phyloP scores from a whole-genome alignment of 2,113 vertebrate species.

The Protobothrops mucrosquamatus region DNA sequence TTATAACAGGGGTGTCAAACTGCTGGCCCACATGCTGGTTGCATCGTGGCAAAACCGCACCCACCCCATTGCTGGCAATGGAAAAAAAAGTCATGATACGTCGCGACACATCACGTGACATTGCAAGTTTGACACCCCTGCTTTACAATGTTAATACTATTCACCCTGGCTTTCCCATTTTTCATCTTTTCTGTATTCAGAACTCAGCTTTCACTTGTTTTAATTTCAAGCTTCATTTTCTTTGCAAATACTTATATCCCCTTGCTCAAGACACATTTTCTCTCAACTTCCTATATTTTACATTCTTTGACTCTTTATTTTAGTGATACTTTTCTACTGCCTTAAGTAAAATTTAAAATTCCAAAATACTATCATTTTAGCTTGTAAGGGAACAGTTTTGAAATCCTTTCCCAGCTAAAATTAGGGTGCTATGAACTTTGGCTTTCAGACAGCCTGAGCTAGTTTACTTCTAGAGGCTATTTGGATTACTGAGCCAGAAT shows the following conservation, averaged over 20 bases:
- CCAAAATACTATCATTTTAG: background rate
- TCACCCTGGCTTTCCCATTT: background rate
- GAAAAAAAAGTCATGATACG: too few relatives aligned
- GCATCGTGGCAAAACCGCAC: too few relatives aligned
- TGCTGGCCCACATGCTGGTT: too few relatives aligned
- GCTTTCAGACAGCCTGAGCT: background rate
- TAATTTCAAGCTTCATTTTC: background rate
- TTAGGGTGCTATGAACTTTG: background rate
- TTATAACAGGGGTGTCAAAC: too few relatives aligned
- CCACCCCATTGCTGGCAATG: too few relatives aligned
- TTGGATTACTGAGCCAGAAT: background rate
- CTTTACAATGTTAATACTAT: background rate
- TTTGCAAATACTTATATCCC: background rate
- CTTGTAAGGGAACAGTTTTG: background rate
- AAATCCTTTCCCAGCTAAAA: background rate
- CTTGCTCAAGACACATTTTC: background rate
- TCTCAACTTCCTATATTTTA: background rate
- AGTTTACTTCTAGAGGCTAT: background rate
- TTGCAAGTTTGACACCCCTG: too few relatives aligned
- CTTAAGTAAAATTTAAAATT: background rate
- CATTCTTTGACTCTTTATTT: background rate
- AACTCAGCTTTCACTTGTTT: background rate
- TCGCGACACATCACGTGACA: too few relatives aligned
- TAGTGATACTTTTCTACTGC: background rate
- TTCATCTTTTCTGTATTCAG: background rate